These are phyloP conservation scores for Margarornis squamiger DNA, from an alignment of 2,797 vertebrate species.

Conservation along the genomic window DNA sequence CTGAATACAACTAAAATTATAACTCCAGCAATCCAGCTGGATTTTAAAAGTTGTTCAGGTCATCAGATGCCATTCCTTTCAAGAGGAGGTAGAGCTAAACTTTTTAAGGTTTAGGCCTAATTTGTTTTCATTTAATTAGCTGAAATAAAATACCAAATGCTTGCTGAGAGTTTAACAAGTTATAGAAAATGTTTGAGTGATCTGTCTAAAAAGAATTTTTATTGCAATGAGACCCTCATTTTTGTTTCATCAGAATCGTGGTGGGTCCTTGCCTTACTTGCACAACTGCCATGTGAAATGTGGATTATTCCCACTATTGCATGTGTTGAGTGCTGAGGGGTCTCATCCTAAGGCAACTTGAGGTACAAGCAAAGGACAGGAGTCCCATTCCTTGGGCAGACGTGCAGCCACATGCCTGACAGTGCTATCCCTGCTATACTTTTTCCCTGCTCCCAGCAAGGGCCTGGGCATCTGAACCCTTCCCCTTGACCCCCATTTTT, in stretches of 20 bases:
- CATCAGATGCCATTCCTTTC: neutral
- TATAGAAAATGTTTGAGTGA: neutral
- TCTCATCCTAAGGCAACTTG: neutral
- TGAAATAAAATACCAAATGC: neutral
- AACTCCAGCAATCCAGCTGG: neutral
- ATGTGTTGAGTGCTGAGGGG: neutral
- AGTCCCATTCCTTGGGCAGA: neutral
- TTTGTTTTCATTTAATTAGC: neutral
- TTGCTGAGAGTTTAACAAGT: neutral
- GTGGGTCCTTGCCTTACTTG: neutral
- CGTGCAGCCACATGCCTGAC: neutral
- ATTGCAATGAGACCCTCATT: neutral
- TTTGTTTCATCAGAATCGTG: neutral
- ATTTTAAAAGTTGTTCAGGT: neutral
- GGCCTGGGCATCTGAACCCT: neutral
- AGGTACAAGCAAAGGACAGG: neutral
- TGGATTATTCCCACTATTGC: neutral
- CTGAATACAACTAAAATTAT: neutral
- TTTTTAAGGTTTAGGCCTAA: neutral
- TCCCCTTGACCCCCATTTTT: neutral
- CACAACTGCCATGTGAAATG: neutral
- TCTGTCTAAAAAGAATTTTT: neutral
- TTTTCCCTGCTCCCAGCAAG: neutral
- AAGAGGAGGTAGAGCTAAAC: neutral
- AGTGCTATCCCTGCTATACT: neutral